phyloP scores from a whole-genome alignment of 2,113 vertebrate species.

The Cinclus mexicanus region DNA sequence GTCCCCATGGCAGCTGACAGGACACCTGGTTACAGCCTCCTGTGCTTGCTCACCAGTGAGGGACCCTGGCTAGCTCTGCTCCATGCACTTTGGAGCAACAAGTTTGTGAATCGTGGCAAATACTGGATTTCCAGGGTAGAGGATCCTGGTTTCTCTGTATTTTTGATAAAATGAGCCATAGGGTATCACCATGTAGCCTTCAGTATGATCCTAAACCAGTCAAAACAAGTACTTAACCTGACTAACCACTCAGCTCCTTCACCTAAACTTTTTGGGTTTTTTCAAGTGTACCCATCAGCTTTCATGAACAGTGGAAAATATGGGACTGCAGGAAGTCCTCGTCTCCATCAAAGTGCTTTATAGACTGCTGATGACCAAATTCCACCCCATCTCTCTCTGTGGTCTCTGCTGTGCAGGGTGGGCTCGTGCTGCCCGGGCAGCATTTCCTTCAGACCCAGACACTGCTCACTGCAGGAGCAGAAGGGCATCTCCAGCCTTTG shows the following conservation, averaged over 20 bases:
- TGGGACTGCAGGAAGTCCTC: neutral
- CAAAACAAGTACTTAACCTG: neutral
- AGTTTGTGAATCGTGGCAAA: neutral
- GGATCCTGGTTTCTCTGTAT: neutral
- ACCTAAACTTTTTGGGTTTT: neutral
- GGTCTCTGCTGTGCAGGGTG: neutral
- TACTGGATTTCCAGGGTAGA: neutral
- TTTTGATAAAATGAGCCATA: neutral
- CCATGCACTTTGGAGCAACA: neutral
- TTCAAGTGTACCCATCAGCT: neutral
- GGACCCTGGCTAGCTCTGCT: neutral
- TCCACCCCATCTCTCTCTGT: neutral
- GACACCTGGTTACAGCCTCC: neutral
- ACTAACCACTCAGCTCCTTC: neutral
- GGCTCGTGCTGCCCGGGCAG: neutral
- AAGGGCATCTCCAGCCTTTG: neutral
- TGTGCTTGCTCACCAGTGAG: neutral
- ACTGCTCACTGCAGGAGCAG: neutral
- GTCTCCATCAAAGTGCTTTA: neutral
- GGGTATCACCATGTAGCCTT: neutral
- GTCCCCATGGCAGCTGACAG: neutral
- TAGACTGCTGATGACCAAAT: neutral
- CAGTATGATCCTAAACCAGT: neutral
- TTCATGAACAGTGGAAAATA: neutral
- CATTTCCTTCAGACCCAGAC: neutral